These are phyloP conservation scores for Zele albiditarsus DNA, from an alignment of 2,888 invertebrate genomes.

Conservation along the genomic window DNA sequence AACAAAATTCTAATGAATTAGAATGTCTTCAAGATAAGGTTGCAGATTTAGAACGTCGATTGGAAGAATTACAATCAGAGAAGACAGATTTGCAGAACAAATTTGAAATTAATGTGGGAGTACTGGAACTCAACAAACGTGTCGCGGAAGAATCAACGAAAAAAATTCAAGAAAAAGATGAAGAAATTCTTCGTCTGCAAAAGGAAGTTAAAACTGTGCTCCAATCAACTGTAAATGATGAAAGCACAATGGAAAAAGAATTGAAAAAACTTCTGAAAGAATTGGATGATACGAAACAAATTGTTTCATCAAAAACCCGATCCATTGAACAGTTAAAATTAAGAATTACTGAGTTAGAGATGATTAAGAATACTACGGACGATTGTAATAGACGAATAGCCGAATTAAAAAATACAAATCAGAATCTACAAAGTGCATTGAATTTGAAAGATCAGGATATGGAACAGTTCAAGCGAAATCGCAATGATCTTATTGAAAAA, in stretches of 20 bases:
- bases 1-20: slow-evolving; percentile 35
- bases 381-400: slow-evolving; percentile 55
- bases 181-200: slow-evolving; percentile 62
- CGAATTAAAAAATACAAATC: slow-evolving; percentile 51
- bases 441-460: slow-evolving; percentile 59
- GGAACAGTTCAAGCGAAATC: slow-evolving; percentile 59
- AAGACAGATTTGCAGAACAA: slow-evolving; percentile 41
- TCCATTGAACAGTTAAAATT: slow-evolving; percentile 44
- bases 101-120: slow-evolving; percentile 36
- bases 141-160: slow-evolving; percentile 39
- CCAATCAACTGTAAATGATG: slow-evolving; percentile 6
- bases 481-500: slow-evolving; percentile 58
- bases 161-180: slow-evolving; percentile 62
- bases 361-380: slow-evolving; percentile 31
- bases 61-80: slow-evolving; percentile 38
- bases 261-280: slow-evolving; percentile 57
- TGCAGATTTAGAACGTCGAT: neutral
- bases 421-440: slow-evolving; percentile 52
- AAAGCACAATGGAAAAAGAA: slow-evolving; percentile 55
- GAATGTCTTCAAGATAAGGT: slow-evolving; percentile 26
- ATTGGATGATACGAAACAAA: slow-evolving; percentile 50
- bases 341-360: slow-evolving; percentile 25
- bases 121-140: slow-evolving; percentile 46
- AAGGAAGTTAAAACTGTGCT: slow-evolving; percentile 52
- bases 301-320: slow-evolving; percentile 44